Base-by-base conservation (phyloP, 2,797 vertebrate species). In the Zalophus californianus region DNA sequence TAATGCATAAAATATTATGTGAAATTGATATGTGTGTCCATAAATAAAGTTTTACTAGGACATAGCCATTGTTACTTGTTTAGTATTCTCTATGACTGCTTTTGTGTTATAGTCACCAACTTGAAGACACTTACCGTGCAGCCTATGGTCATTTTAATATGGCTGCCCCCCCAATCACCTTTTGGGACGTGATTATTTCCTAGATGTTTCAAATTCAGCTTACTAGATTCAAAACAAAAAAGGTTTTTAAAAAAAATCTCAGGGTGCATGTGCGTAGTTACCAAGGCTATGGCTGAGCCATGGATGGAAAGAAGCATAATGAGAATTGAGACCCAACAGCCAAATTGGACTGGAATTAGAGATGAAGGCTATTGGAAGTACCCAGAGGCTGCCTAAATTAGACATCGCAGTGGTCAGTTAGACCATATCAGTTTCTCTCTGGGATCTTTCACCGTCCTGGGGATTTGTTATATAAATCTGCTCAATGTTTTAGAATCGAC, bases 401-500 rank as follows among this genome's bases (percentile, higher is more conserved):
- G 82, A 44, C 0, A 95, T 72, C 94, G 52, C 44, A 58, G 1
- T 25, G 54, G 11, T 29, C 92, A 94, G 90, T 9, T 66, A 25
- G 62, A 87, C 48, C 38, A 79, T 48, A 91, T 79, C 80, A 96
- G 75, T 94, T 96, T 97, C 82, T 96, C 92, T 56, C 41, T n/a
- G 85, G 66, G 20, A 75, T 7, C 14, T 60, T 90, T 92, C 21
- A 3, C 73, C 85, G 86, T 14, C 73, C 0, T 90, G 50, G 94
- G 64, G 56, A 95, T 96, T 97, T 96, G 32, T 90, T 95, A 92
- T 68, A 60, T 48, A 86, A 54, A 90, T 94, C 56, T 83, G 4
- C 2, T 91, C 52, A 64, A 2, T 90, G 95, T 96, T 98, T 97
- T 80, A 95, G 75, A 97, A 77, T 86, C 77, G 95, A 27, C 38